Evolutionary conservation across 2,113 vertebrate genomes (phyloP), one percentile per base, ranked within the genome.

Genomic region (Orycteropus afer): DNA sequence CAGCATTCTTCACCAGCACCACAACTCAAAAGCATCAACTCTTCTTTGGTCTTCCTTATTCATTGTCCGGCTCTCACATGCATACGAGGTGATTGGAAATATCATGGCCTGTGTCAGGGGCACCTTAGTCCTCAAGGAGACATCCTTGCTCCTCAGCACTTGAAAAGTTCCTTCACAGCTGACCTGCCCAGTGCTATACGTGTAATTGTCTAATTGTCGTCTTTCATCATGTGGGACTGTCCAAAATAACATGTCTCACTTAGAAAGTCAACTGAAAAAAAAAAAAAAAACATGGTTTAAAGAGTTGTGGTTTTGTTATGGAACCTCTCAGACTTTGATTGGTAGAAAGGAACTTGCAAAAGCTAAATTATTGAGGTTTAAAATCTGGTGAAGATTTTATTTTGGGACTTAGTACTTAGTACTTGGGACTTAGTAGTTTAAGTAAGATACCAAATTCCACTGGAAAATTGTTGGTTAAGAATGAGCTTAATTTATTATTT

Each of bases 311-410:
- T 84, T 94, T 95, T 95, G 76, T 83, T 76, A 82, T 42, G 92
- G 80, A 89, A 89, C 55, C 57, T 55, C 77, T 93, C n/a, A 71
- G 69, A 77, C 63, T 96, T 93, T 90, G 93, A 87, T 74, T 90
- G 73, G 85, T 91, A 84, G 85, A 96, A 88, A 91, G 51, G 45
- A 91, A 94, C 86, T 73, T 86, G 87, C 82, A 91, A 96, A 97
- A 97, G 91, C 79, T 94, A 18, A 94, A 93, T 80, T 86, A 77
- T 49, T 76, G 89, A 76, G 86, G 93, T 67, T 81, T 88, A 83
- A 95, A 96, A 92, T 82, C 79, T 96, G 91, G 89, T 86, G 93
- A 91, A 89, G 86, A 94, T 95, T 96, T 97, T 90, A 94, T 95
- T 97, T 97, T 91, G 79, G 69, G 79, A 86, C 94, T 86, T 95